Percentiles rank a stretch among this genome's conserved stretches.
Conservation (phyloP, 1,140 invertebrate species). For the Aphidius ervi region DNA sequence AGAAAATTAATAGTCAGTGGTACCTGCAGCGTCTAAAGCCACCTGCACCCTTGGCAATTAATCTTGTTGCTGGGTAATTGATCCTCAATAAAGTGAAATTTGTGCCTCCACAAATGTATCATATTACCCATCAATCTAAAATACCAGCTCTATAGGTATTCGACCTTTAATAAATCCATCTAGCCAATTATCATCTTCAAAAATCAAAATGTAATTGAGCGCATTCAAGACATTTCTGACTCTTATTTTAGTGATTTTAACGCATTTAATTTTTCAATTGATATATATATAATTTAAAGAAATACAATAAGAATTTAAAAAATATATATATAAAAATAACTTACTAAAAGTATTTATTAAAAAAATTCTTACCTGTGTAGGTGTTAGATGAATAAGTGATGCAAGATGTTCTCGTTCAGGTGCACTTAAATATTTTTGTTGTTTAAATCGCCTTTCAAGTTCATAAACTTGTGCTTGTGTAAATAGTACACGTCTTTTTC, state of each 20-base stretch:
- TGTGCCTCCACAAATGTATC: constrained; percentile 13
- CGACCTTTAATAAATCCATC: background rate
- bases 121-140: constrained; percentile 12
- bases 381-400: constrained; percentile 87
- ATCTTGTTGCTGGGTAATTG: constrained; percentile 32
- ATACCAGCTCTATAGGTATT: background rate
- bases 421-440: constrained; percentile 92
- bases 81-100: constrained; percentile 23
- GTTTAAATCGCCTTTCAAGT: constrained; percentile 93
- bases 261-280: constrained; percentile 8
- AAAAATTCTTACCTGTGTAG: constrained; percentile 79
- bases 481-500: constrained; percentile 95
- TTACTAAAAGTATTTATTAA: constrained; percentile 13
- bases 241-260: constrained; percentile 4
- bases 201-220: background rate
- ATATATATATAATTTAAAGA: constrained; percentile 8
- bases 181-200: background rate
- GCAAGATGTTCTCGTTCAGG: constrained; percentile 95
- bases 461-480: constrained; percentile 98
- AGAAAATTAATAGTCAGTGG: too few relatives aligned
- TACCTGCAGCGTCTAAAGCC: background rate
- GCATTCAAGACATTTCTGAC: background rate
- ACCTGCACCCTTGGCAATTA: constrained; percentile 26
- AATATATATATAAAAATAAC: background rate
- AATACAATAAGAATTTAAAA: background rate